These are phyloP conservation scores for Ctenopoma kingsleyae DNA, from an alignment of 2,797 vertebrate species.

Conservation along the genomic window DNA sequence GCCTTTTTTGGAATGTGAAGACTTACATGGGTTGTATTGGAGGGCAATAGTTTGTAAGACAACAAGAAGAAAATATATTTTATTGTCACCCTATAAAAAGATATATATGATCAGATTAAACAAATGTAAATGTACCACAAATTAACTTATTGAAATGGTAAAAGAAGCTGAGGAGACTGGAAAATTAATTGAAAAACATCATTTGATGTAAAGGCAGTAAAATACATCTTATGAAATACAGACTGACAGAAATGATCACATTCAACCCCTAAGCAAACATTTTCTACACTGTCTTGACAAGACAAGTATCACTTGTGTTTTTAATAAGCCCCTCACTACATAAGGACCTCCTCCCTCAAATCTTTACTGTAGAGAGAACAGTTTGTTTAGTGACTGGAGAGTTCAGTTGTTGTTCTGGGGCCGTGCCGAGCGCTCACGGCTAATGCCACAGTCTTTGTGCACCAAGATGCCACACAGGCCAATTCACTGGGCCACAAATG, in stretches of 20 bases:
- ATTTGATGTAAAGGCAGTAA: too few species aligned
- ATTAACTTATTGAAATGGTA: conserved; percentile 23
- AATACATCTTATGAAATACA: background rate
- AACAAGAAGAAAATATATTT: conserved; percentile 7
- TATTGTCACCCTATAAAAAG: background rate
- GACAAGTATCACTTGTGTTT: conserved; percentile 42
- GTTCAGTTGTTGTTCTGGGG: conserved; percentile 64
- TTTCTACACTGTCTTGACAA: conserved; percentile 4
- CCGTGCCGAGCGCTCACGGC: conserved; percentile 58
- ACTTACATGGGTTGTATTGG: too few species aligned
- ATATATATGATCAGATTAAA: conserved; percentile 24
- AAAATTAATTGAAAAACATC: too few species aligned
- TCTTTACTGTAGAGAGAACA: conserved; percentile 43
- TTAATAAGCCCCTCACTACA: conserved; percentile 29
- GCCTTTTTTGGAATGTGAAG: too few species aligned
- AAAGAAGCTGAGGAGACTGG: conserved; percentile 36
- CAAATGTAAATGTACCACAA: conserved; percentile 11
- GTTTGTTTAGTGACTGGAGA: conserved; percentile 66
- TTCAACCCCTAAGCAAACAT: conserved; percentile 28
- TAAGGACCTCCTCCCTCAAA: conserved; percentile 26
- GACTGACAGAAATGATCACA: conserved; percentile 1
- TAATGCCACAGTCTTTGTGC: conserved; percentile 46
- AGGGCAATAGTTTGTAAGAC: conserved; percentile 21
- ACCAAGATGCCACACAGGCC: conserved; percentile 53
- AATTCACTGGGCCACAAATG: conserved; percentile 54